These are phyloP conservation scores for Echinops telfairi DNA, from an alignment of 2,113 vertebrate species.

Conservation along the genomic window DNA sequence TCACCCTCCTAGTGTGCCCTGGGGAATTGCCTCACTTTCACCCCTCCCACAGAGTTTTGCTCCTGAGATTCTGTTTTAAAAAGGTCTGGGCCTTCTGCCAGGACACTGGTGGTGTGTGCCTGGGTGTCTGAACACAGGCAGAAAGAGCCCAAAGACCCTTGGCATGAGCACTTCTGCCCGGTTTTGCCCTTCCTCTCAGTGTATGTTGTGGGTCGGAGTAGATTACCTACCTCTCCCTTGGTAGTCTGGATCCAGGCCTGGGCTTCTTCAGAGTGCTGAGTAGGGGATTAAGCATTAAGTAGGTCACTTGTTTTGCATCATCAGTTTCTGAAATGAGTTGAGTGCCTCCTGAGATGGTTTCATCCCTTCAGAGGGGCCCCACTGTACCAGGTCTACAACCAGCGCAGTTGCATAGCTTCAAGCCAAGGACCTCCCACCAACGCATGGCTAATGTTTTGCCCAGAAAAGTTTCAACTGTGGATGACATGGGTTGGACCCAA, in stretches of 20 bases:
- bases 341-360: background rate
- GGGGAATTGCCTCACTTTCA: background rate
- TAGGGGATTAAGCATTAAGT: background rate
- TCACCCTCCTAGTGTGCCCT: background rate
- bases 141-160: background rate
- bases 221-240: background rate
- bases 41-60: background rate
- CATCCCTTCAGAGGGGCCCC: background rate
- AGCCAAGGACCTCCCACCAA: background rate
- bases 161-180: background rate
- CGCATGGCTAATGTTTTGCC: background rate
- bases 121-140: background rate
- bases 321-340: background rate
- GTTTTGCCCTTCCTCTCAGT: background rate
- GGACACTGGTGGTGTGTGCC: background rate
- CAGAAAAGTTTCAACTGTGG: conserved; percentile 4
- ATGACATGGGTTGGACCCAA: background rate
- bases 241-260: background rate
- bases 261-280: background rate
- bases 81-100: background rate
- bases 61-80: background rate
- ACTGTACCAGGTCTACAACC: background rate
- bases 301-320: background rate
- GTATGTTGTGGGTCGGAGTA: background rate
- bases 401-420: background rate